A percentile compares a stretch with the other conserved stretches of the same genome.
phyloP scores from a whole-genome alignment of 2,888 invertebrate species.

The Diaphora mendica region DNA sequence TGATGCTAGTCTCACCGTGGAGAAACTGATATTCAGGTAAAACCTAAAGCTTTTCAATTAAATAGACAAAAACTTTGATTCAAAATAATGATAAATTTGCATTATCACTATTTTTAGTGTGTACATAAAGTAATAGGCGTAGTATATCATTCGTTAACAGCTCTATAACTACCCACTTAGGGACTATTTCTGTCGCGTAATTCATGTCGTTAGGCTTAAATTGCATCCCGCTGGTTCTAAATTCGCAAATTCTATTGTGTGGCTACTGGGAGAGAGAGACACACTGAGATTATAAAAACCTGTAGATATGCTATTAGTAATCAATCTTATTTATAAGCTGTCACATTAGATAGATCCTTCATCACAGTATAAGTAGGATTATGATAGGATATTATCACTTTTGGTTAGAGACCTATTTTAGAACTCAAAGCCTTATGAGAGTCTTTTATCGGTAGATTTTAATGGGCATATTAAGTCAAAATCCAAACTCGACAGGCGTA shows the following conservation, averaged over 20 bases:
- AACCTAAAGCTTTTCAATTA: not conserved
- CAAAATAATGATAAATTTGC: not conserved
- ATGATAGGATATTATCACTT: not conserved
- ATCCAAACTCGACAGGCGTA: not conserved
- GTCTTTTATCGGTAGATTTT: no score
- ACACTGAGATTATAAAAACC: not conserved
- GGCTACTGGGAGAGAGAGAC: not conserved
- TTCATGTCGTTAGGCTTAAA: not conserved
- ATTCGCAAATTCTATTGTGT: not conserved
- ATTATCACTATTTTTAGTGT: not conserved
- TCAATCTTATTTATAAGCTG: not conserved
- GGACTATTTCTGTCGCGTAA: not conserved
- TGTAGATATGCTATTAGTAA: not conserved
- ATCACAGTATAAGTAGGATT: not conserved
- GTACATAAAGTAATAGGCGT: not conserved
- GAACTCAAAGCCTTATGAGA: no score
- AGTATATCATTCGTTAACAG: conserved; percentile 9
- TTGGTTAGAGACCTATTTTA: not conserved
- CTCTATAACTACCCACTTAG: not conserved
- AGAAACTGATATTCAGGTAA: no score
- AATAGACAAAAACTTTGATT: not conserved
- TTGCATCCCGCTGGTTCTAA: not conserved
- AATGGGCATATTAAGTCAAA: not conserved
- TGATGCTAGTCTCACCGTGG: no score
- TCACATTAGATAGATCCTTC: not conserved